Evolutionary conservation across 2,113 vertebrate genomes (phyloP), one percentile per base, ranked within the genome.

Genomic region (Syrmaticus mikado): DNA sequence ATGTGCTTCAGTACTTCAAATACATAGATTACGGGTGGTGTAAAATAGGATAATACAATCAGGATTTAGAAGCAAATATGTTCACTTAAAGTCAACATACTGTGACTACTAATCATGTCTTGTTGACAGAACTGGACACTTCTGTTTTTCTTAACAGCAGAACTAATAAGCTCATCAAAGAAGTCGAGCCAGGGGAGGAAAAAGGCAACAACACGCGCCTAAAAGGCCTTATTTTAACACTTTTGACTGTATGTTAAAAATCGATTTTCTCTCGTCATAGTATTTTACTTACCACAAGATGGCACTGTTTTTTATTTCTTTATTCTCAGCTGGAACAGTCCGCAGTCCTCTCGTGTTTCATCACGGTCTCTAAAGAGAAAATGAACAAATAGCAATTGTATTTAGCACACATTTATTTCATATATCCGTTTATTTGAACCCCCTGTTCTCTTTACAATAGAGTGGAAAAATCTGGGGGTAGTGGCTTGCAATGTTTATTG

Each of bases 291-390:
- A 60, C 96, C 97, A 95, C 96, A 90, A 91, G 97, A 81, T 96
- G 97, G 96, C 96, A 89, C 88, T 97, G 88, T 91, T 79, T 62
- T 95, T 94, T 93, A 62, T 85, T 38, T 41, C 91, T 95, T 92
- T 13, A 28, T 80, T 82, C 48, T 68, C 84, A 2, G 34, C 36
- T 13, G 24, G 8, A 64, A 14, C 52, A 55, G 61, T 78, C 30
- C 66, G 1, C 43, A 40, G 52, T 38, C n/a, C 18, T 75, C 57
- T 11, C 14, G 28, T 6, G 45, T 30, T 86, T 82, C 79, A 15
- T 25, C 45, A 2, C 0, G 18, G 28, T 77, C 38, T 34, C 70
- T 50, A 5, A 53, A 68, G 53, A 85, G 22, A 48, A 81, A 92
- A 65, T 2, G 0, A 30, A 17, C 38, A 45, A 34, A 32, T 60